Conservation (phyloP, 1,140 invertebrate genomes). For the Plutomurus gul region DNA sequence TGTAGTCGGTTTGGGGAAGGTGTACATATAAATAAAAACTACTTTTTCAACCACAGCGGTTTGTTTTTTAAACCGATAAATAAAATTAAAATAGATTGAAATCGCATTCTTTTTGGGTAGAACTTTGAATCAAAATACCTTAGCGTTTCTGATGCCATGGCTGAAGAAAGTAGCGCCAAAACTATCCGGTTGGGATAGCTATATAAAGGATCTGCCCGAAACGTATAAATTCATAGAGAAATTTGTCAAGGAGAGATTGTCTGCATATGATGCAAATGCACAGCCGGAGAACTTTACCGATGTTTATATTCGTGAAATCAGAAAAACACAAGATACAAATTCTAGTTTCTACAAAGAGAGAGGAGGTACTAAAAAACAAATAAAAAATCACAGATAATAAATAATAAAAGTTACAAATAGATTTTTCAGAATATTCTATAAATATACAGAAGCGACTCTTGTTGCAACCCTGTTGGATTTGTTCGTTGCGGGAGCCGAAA, state of each 20-base stretch:
- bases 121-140: too few relatives aligned
- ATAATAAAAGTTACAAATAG: not conserved
- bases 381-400: too few relatives aligned
- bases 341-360: constrained; percentile 34
- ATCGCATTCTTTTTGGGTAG: too few relatives aligned
- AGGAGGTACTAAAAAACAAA: too few relatives aligned
- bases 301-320: constrained; percentile 38
- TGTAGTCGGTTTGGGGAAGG: too few relatives aligned
- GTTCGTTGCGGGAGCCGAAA: constrained; percentile 56
- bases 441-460: not conserved
- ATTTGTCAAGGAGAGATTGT: not conserved
- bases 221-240: constrained; percentile 6
- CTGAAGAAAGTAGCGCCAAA: constrained; percentile 2
- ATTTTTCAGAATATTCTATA: not conserved
- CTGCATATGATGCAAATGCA: not conserved
- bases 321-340: not conserved
- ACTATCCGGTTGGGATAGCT: constrained; percentile 24
- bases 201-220: not conserved
- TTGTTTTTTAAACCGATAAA: too few relatives aligned
- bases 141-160: too few relatives aligned
- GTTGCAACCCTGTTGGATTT: not conserved
- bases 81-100: too few relatives aligned
- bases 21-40: too few relatives aligned
- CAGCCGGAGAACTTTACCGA: constrained; percentile 34
- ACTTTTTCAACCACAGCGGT: too few relatives aligned